Evolutionary conservation across 64 coral and sea anemone genomes (phyloP), one percentile per base, ranked within the genome.

Genomic region (Stichodactyla helianthus): DNA sequence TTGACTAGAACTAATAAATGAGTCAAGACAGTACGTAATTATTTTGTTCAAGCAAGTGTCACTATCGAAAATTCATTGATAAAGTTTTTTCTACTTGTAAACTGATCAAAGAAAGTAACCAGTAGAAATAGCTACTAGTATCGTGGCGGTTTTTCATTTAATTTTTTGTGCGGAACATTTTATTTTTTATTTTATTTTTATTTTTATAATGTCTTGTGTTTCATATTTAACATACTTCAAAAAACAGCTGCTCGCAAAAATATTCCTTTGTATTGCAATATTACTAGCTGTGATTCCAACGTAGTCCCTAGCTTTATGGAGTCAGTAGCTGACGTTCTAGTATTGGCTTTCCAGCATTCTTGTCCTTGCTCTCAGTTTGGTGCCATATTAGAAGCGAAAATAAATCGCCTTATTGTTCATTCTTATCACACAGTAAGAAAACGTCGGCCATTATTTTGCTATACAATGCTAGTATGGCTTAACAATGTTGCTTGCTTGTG

Each of bases 1-100:
- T 81, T 81, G 78, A 81, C 35, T 52, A 52, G n/a, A 81, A 81
- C 50, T 81, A 81, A 81, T 81, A 81, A 52, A 81, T 81, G 78
- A 81, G 51, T 19, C 11, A 54, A 54, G 50, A 81, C 78, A 54
- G 44, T 81, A 52, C 13, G 50, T 81, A 81, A 81, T 81, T 53
- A 81, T 81, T 81, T 81, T 12, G 52, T 74, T 19, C 78, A 52
- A 81, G 78, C 52, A 81, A 81, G 50, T 81, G 78, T 81, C 78
- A 81, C 78, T 27, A 9, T 27, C 68, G 26, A 74, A 74, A 74
- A 74, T 28, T 74, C 23, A 12, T 31, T 13, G 22, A 81, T 52
- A 81, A 81, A 81, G 50, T 52, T 54, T 81, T 81, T 53, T 18
- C 51, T 51, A 25, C 13, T 6, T 4, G 10, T 79, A 50, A 68